A percentile compares a stretch with the other conserved stretches of the same genome.
Conservation (phyloP, 1,140 invertebrate genomes). For the Ceratosolen fusciceps region DNA sequence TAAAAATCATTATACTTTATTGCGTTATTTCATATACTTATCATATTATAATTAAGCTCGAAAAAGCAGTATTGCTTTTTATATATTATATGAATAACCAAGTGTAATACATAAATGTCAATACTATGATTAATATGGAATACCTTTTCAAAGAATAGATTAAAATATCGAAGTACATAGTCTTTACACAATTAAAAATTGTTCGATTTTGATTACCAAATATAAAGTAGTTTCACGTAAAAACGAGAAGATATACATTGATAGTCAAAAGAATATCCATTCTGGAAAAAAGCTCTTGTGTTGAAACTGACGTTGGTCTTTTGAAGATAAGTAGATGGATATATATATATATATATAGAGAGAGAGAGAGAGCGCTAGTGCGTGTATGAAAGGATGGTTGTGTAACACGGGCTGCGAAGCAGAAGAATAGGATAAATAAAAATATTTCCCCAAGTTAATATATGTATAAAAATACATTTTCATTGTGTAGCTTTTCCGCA, state of each 20-base stretch:
- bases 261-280: neutral
- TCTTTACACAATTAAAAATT: neutral
- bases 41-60: too few relatives aligned
- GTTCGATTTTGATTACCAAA: neutral
- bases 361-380: neutral
- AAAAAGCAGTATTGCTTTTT: too few relatives aligned
- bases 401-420: neutral
- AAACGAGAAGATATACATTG: neutral
- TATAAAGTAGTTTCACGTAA: neutral
- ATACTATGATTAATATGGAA: too few relatives aligned
- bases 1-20: too few relatives aligned
- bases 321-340: neutral
- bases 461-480: neutral
- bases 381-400: neutral
- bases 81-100: too few relatives aligned
- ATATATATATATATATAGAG: neutral
- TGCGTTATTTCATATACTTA: too few relatives aligned
- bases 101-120: too few relatives aligned
- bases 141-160: too few relatives aligned
- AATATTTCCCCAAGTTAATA: neutral
- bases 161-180: neutral
- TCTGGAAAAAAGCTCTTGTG: slow-evolving; percentile 56
- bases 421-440: neutral
- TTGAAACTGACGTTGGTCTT: neutral
- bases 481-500: slow-evolving; percentile 18